Conservation (phyloP, 2,797 vertebrate species). For the Catharus ustulatus region DNA sequence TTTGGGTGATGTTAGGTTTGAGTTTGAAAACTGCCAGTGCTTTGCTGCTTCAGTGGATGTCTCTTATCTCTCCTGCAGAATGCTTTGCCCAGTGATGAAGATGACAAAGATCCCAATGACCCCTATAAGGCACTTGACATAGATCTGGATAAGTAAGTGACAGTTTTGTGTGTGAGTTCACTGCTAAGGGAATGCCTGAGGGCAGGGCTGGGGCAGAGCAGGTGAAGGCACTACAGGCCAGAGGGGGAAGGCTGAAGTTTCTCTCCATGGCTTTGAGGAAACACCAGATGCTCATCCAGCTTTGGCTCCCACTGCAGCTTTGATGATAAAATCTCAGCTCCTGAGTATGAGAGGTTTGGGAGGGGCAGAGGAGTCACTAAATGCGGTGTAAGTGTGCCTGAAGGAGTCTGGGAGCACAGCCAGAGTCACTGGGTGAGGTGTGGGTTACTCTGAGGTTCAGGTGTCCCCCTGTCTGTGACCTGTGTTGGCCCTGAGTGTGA, state of each 20-base stretch:
- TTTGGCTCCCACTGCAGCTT: not conserved
- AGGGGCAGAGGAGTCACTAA: not conserved
- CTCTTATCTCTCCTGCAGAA: constrained; percentile 79
- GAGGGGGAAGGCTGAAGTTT: not conserved
- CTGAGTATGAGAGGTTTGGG: not conserved
- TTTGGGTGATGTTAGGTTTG: not conserved
- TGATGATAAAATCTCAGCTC: not conserved
- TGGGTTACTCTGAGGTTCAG: not conserved
- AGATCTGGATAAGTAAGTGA: constrained; percentile 94
- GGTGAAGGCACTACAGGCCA: too few relatives aligned
- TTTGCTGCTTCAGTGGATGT: not conserved
- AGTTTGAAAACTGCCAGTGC: not conserved
- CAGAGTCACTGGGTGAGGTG: not conserved
- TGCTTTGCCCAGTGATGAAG: constrained; percentile 96
- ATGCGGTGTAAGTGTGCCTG: not conserved
- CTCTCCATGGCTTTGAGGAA: not conserved
- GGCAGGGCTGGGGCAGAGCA: not conserved
- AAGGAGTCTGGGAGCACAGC: not conserved
- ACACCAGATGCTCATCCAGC: not conserved
- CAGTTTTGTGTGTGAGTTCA: not conserved
- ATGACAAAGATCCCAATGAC: constrained; percentile 97
- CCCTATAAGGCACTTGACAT: constrained; percentile 97
- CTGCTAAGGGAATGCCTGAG: not conserved
- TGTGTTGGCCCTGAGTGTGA: not conserved
- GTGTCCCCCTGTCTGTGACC: not conserved